These are phyloP conservation scores for Enteromius paludinosus DNA, from an alignment of 2,797 vertebrate genomes.

Conservation along the genomic window DNA sequence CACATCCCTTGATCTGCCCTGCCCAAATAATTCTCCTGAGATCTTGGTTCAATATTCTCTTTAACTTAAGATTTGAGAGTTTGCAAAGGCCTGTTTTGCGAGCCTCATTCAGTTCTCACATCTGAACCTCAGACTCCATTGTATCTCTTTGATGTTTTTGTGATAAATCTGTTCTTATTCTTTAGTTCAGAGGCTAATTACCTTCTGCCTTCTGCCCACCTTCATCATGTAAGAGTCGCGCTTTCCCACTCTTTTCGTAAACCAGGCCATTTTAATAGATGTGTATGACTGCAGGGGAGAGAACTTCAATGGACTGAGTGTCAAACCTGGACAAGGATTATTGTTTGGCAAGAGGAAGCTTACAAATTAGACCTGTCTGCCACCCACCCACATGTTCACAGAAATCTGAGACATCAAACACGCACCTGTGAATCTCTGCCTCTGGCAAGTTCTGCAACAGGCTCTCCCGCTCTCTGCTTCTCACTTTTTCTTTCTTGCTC, in stretches of 20 bases:
- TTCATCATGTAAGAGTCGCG: slow-evolving; percentile 13
- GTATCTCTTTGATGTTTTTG: slow-evolving; percentile 41
- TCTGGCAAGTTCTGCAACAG: slow-evolving; percentile 1
- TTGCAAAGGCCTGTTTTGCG: neutral
- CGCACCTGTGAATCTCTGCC: slow-evolving; percentile 40
- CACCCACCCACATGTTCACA: slow-evolving; percentile 27
- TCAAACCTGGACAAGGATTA: slow-evolving; percentile 42
- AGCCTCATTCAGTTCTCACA: neutral
- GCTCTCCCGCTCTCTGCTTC: neutral
- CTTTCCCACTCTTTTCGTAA: slow-evolving; percentile 24
- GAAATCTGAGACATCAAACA: slow-evolving; percentile 42
- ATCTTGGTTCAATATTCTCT: slow-evolving; percentile 2
- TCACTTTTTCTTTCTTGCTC: slow-evolving; percentile 6
- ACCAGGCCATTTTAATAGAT: slow-evolving; percentile 16
- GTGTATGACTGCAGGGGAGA: slow-evolving; percentile 24
- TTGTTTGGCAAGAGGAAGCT: slow-evolving; percentile 52
- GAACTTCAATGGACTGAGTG: slow-evolving; percentile 38
- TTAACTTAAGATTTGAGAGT: neutral
- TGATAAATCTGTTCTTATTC: slow-evolving; percentile 40
- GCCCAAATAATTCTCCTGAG: neutral
- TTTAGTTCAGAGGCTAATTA: slow-evolving; percentile 55
- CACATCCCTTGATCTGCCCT: neutral
- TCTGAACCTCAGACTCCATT: neutral
- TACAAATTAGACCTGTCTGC: slow-evolving; percentile 55
- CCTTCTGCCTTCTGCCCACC: slow-evolving; percentile 29